Evolutionary conservation across 2,113 vertebrate species (phyloP), one percentile per base, ranked within the genome.

Genomic region (Bufo bufo): DNA sequence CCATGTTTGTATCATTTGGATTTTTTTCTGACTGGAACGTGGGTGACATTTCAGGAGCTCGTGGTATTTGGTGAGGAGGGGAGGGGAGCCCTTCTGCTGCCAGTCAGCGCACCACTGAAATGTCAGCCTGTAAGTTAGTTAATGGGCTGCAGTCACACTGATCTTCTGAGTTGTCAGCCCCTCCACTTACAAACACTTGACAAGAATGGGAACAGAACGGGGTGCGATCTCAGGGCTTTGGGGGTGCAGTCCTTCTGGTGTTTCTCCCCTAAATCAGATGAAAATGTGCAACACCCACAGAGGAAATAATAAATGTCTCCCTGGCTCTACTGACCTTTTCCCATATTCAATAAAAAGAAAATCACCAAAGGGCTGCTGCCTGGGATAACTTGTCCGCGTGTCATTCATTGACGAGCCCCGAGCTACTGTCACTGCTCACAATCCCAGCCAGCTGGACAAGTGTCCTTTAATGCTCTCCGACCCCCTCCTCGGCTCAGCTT

Each of bases 321-420:
- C n/a, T 5, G 2, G 47, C 33, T 66, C 9, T 0, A 4, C 23
- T 89, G 90, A 89, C 90, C 90, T 89, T 90, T 89, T 88, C 58
- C 16, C 43, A 33, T 65, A 75, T 59, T 74, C 83, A 77, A 56
- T 87, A 87, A 79, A 87, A 47, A 66, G 47, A 19, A 71, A 88
- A 79, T 65, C 78, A 83, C 52, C 71, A 0, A 56, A n/a, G 72
- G 77, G 50, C 47, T 11, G 0, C 14, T 61, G 86, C 8, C 86
- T 78, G 85, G 77, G 72, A 43, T 43, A 77, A 52, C 63, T 47
- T 58, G 49, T 23, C 33, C 49, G 0, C 8, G 23, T 61, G 74
- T 78, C 84, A 19, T 75, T 87, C 77, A 87, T 49, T 1, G 13
- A 66, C 2, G 63, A 12, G 20, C 50, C 74, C 63, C 20, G 14